Percentiles rank a stretch among this genome's conserved stretches.
Conservation (phyloP, 2,888 invertebrate genomes). For the Sialis fuliginosa region DNA sequence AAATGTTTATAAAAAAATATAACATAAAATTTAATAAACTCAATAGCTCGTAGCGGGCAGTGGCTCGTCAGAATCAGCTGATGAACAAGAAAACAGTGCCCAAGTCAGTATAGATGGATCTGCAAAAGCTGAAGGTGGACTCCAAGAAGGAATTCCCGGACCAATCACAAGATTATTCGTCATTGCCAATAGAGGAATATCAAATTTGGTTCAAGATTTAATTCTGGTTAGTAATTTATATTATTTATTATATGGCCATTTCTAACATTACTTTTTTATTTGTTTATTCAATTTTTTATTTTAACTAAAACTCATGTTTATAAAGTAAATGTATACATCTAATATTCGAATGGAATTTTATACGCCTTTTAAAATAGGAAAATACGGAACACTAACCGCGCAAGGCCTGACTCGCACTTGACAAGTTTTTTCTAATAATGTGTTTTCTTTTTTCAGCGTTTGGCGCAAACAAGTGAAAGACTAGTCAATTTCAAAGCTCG, state of each 20-base stretch:
- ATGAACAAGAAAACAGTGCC: slow-evolving; percentile 33
- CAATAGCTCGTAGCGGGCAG: slow-evolving; percentile 66
- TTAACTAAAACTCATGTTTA: too few species aligned
- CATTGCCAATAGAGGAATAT: slow-evolving; percentile 71
- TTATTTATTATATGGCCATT: too few species aligned
- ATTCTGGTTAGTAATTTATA: slow-evolving; percentile 45
- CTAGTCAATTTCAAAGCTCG: slow-evolving; percentile 88
- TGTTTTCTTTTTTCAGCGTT: slow-evolving; percentile 34
- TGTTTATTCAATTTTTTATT: too few species aligned
- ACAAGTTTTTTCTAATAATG: slow-evolving; percentile 3
- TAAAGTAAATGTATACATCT: too few species aligned
- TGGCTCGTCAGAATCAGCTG: slow-evolving; percentile 43
- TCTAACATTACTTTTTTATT: too few species aligned
- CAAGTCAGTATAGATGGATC: slow-evolving; percentile 33
- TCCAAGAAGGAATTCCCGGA: slow-evolving; percentile 70
- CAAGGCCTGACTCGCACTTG: neutral
- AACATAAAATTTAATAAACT: slow-evolving; percentile 6
- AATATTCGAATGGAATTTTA: too few species aligned
- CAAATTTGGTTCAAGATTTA: slow-evolving; percentile 74
- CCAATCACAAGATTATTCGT: slow-evolving; percentile 75
- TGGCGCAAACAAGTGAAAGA: slow-evolving; percentile 79
- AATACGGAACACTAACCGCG: too few species aligned
- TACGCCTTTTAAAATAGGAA: too few species aligned
- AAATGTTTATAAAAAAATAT: neutral
- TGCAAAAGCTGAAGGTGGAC: slow-evolving; percentile 43